Conservation (phyloP, 2,888 invertebrate genomes). For the Tenthredo notha region DNA sequence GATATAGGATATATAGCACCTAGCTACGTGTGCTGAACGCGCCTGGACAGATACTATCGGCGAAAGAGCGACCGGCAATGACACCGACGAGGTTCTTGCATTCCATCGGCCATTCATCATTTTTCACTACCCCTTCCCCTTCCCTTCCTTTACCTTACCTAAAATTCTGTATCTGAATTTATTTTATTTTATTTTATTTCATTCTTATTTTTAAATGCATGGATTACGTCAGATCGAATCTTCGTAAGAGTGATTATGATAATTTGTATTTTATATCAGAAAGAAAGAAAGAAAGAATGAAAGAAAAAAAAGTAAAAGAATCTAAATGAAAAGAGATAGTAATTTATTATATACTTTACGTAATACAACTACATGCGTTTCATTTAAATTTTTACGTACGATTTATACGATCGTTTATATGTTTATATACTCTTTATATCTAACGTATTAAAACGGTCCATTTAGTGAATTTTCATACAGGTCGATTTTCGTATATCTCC, state of each 20-base stretch:
- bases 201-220: not conserved
- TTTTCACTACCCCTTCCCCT: slow-evolving; percentile 64
- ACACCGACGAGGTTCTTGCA: slow-evolving; percentile 39
- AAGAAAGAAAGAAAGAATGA: too few species aligned
- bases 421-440: not conserved
- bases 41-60: slow-evolving; percentile 29
- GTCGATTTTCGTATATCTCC: not conserved
- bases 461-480: not conserved
- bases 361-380: not conserved
- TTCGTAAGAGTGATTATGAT: not conserved
- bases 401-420: not conserved
- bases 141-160: slow-evolving; percentile 43
- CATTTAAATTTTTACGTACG: not conserved
- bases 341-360: not conserved
- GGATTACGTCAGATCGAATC: not conserved
- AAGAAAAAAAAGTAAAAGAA: too few species aligned
- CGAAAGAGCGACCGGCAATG: slow-evolving; percentile 33
- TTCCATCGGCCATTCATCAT: slow-evolving; percentile 71
- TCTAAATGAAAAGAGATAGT: not conserved
- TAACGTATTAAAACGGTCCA: not conserved
- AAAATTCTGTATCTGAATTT: not conserved
- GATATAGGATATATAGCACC: slow-evolving; percentile 4
- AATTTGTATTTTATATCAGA: not conserved
- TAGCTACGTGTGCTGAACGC: slow-evolving; percentile 27
- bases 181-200: not conserved